A percentile compares a stretch with the other conserved stretches of the same genome.
Evolutionary conservation across 2,797 vertebrate genomes (phyloP).

Genomic region (Gallinago nigripennis): DNA sequence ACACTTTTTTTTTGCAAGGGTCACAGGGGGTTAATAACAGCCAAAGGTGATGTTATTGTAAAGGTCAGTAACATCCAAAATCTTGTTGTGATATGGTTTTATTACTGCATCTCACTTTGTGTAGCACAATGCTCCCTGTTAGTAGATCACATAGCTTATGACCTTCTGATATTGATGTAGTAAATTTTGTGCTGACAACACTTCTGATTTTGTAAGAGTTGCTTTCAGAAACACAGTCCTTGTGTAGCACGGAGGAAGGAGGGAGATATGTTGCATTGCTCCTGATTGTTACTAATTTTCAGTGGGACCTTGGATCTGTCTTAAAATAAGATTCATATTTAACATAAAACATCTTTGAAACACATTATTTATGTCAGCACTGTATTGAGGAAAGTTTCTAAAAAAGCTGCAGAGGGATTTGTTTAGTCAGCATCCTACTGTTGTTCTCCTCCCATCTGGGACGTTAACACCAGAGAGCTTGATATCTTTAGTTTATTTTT

Average conservation of each 20-base stretch:
- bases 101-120: not conserved
- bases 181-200: not conserved
- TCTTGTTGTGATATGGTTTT: not conserved
- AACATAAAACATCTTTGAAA: not conserved
- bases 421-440: not conserved
- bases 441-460: not conserved
- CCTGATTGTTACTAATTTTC: not conserved
- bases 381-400: not conserved
- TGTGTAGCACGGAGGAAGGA: not conserved
- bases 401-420: not conserved
- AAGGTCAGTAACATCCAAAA: not conserved
- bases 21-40: not conserved
- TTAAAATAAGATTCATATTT: not conserved
- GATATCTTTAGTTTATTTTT: not conserved
- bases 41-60: not conserved
- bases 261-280: not conserved
- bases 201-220: not conserved
- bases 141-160: not conserved
- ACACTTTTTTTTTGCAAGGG: accelerated
- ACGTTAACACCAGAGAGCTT: not conserved
- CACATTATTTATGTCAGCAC: not conserved
- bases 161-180: not conserved
- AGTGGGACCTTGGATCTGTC: not conserved
- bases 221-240: not conserved
- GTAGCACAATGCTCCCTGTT: not conserved